phyloP scores from a whole-genome alignment of 2,113 vertebrate species.

The Lophura nycthemera region DNA sequence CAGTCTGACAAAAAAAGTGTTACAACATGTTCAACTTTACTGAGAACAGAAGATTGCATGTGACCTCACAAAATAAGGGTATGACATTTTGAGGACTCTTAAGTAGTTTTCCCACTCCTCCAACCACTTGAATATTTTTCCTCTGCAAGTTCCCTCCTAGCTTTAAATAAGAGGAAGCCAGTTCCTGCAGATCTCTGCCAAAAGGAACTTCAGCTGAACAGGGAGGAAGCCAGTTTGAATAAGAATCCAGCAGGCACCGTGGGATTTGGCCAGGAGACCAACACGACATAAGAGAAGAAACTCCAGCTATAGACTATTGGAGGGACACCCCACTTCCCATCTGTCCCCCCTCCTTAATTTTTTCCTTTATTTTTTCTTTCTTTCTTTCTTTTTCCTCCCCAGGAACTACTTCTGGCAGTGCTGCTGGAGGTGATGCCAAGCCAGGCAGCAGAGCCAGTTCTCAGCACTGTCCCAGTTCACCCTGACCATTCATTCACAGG shows the following conservation, averaged over 20 bases:
- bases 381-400: not conserved
- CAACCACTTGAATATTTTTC: not conserved
- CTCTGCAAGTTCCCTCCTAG: not conserved
- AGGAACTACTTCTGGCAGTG: not conserved
- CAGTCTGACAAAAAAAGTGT: not conserved
- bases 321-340: not conserved
- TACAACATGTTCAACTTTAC: not conserved
- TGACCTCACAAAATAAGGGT: not conserved
- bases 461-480: not conserved
- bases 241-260: not conserved
- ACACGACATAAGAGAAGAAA: not conserved
- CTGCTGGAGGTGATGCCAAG: not conserved
- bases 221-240: slow-evolving; percentile 12
- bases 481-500: not conserved
- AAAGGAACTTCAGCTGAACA: slow-evolving; percentile 10
- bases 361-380: too few relatives aligned
- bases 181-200: slow-evolving; percentile 11
- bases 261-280: slow-evolving; percentile 32
- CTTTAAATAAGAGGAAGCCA: not conserved
- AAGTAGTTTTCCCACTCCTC: not conserved
- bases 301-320: accelerated
- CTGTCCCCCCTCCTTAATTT: accelerated
- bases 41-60: not conserved
- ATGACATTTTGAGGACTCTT: not conserved
- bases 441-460: not conserved